Conservation (phyloP, 2,113 vertebrate genomes). For the Syngnathus floridae region DNA sequence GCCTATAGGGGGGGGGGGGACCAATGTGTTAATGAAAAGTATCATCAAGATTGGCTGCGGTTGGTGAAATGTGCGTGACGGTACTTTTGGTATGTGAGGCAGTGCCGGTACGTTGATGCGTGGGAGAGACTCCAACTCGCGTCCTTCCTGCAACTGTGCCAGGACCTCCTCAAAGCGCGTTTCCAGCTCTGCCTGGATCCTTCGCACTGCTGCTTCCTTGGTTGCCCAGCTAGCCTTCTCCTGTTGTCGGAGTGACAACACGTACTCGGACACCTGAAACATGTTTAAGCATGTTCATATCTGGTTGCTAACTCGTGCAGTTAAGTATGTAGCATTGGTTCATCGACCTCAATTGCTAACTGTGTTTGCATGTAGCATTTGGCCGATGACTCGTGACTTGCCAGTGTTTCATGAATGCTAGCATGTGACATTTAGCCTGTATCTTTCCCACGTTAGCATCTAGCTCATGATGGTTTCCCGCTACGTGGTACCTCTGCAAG, state of each 20-base stretch:
- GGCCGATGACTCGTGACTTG: too few species aligned
- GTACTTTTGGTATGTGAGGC: conserved; percentile 74
- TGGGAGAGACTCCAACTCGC: conserved; percentile 78
- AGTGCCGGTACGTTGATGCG: conserved; percentile 75
- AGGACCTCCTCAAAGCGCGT: conserved; percentile 79
- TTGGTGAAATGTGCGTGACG: not conserved
- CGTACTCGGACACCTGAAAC: conserved; percentile 61
- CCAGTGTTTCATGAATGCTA: not conserved
- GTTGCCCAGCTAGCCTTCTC: conserved; percentile 58
- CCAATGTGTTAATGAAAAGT: not conserved
- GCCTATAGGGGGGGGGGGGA: conserved; percentile 28
- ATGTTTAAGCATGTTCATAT: not conserved
- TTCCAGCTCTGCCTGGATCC: conserved; percentile 58
- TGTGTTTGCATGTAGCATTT: too few species aligned
- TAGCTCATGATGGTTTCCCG: not conserved
- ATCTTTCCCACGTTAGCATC: not conserved
- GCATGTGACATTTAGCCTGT: not conserved
- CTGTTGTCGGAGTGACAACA: conserved; percentile 60
- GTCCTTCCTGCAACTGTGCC: conserved; percentile 77
- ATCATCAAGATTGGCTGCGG: not conserved
- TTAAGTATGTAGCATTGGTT: not conserved
- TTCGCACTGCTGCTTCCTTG: conserved; percentile 37
- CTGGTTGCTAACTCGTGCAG: not conserved
- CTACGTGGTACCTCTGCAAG: conserved; percentile 69
- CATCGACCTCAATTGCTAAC: not conserved